These are phyloP conservation scores for Platycercus adscitus DNA, from an alignment of 2,113 vertebrate species.

Conservation along the genomic window DNA sequence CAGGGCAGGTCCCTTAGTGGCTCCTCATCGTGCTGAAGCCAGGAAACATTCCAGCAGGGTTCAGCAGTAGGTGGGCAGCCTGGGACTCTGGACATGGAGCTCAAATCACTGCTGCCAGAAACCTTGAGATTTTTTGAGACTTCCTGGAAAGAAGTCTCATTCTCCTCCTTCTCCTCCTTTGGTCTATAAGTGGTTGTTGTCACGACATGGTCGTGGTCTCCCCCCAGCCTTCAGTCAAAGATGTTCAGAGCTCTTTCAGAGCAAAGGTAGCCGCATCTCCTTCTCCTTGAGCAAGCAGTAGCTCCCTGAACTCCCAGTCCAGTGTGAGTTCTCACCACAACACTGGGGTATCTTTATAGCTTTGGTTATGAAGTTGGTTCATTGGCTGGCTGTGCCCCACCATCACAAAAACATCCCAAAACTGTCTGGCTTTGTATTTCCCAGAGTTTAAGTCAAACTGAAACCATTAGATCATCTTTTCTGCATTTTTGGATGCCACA, in stretches of 20 bases:
- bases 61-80: rapidly evolving
- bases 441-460: neutral
- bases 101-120: neutral
- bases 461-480: neutral
- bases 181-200: neutral
- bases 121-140: neutral
- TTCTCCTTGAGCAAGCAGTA: neutral
- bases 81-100: neutral
- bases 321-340: rapidly evolving
- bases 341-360: neutral
- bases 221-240: neutral
- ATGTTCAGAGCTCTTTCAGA: neutral
- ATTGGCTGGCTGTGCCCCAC: neutral
- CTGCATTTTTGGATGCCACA: neutral
- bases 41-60: rapidly evolving
- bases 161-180: neutral
- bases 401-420: neutral
- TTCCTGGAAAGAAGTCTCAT: neutral
- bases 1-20: neutral
- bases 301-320: neutral
- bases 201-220: neutral
- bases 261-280: neutral
- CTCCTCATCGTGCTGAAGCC: neutral
- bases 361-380: neutral
- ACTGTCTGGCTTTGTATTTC: neutral